Conservation (phyloP, 92 coral and sea anemone genomes). For the Plumapathes pennacea region DNA sequence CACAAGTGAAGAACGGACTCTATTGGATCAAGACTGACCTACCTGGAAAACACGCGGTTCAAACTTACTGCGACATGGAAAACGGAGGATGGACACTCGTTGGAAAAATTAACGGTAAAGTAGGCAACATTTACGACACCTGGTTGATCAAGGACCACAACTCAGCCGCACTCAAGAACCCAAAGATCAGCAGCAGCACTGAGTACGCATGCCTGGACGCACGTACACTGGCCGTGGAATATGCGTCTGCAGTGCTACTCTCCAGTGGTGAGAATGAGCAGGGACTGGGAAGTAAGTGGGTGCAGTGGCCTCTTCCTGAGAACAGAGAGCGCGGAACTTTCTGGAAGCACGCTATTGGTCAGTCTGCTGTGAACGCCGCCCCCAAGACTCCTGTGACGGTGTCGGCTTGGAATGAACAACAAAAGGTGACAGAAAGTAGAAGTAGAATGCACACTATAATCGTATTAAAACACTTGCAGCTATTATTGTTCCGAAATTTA, state of each 20-base stretch:
- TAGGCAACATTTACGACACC: constrained; percentile 31
- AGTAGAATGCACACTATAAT: too few relatives aligned
- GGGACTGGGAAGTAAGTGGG: constrained; percentile 50
- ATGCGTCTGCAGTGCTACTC: constrained; percentile 40
- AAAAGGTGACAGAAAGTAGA: too few relatives aligned
- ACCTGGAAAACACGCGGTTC: constrained; percentile 24
- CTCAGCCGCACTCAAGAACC: constrained; percentile 25
- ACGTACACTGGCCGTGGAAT: constrained; percentile 4
- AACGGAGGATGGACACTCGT: constrained; percentile 90
- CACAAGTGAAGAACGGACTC: constrained; percentile 59
- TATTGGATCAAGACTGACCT: constrained; percentile 79
- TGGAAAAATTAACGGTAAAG: constrained; percentile 73
- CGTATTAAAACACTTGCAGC: too few relatives aligned
- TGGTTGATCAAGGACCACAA: constrained; percentile 67
- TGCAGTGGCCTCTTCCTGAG: constrained; percentile 51
- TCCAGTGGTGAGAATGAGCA: constrained; percentile 45
- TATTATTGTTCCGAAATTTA: too few relatives aligned
- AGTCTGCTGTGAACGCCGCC: constrained; percentile 23
- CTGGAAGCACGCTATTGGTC: constrained; percentile 49
- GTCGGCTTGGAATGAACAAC: constrained; percentile 46
- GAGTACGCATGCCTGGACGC: constrained; percentile 1
- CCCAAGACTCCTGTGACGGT: constrained; percentile 33
- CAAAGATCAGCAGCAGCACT: constrained; percentile 7
- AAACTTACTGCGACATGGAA: constrained; percentile 82
- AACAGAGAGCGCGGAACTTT: constrained; percentile 33